phyloP scores from a whole-genome alignment of 2,888 invertebrate genomes.

The Pecten maximus region DNA sequence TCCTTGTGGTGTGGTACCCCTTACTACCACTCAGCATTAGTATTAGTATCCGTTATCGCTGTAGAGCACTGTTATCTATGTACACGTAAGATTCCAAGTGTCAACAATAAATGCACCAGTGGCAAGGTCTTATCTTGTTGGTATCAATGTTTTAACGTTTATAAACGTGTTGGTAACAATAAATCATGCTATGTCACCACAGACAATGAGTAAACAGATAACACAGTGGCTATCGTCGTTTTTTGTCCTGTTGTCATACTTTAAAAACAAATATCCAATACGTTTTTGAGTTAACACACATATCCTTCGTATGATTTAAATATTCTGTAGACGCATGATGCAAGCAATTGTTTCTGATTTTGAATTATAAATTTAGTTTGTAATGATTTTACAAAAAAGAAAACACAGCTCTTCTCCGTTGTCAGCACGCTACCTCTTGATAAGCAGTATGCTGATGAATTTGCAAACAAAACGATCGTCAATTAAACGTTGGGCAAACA shows the following conservation, averaged over 20 bases:
- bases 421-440: neutral
- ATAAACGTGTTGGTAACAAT: neutral
- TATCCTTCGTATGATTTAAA: neutral
- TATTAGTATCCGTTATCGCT: neutral
- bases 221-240: neutral
- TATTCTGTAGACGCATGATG: neutral
- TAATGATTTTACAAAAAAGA: neutral
- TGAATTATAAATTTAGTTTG: neutral
- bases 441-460: neutral
- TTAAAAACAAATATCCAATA: neutral
- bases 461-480: constrained; percentile 29
- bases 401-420: neutral
- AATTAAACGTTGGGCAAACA: constrained; percentile 14
- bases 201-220: neutral
- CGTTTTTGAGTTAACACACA: neutral
- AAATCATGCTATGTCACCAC: neutral
- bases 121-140: neutral
- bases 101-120: neutral
- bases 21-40: constrained; percentile 13
- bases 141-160: neutral
- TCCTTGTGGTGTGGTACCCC: neutral
- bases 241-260: neutral
- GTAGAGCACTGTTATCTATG: neutral
- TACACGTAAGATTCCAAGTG: neutral
- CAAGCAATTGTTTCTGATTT: neutral